Evolutionary conservation across 2,797 vertebrate species (phyloP).

Genomic region (Avahi laniger): DNA sequence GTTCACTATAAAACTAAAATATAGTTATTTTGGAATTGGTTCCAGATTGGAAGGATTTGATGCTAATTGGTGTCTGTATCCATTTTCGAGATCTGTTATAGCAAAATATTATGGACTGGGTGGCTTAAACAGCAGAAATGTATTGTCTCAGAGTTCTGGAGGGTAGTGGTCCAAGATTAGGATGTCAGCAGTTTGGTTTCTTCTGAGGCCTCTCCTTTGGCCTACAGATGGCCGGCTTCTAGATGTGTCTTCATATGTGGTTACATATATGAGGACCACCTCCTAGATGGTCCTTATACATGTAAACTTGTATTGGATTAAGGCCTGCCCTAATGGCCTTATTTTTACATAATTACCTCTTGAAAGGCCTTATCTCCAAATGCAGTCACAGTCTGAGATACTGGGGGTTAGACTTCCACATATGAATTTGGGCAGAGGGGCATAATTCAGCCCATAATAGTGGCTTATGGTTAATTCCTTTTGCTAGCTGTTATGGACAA

Average conservation of each 20-base stretch:
- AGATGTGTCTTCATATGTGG: not conserved
- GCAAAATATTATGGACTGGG: not conserved
- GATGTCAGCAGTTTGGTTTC: not conserved
- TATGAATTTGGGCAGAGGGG: not conserved
- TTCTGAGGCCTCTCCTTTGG: not conserved
- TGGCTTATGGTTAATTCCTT: not conserved
- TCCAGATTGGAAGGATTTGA: not conserved
- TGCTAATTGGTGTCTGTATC: not conserved
- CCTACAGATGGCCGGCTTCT: not conserved
- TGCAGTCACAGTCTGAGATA: not conserved
- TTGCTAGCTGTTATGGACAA: not conserved
- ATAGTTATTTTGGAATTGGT: not conserved
- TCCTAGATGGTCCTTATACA: not conserved
- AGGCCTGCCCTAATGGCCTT: not conserved
- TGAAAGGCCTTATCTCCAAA: not conserved
- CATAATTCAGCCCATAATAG: not conserved
- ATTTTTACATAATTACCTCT: not conserved
- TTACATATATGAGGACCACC: not conserved
- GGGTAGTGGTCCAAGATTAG: not conserved
- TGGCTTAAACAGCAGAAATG: not conserved
- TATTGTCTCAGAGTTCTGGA: not conserved
- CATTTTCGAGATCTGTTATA: not conserved
- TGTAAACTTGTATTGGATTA: not conserved
- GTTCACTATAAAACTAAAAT: not conserved
- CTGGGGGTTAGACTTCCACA: not conserved